Evolutionary conservation across 2,888 invertebrate species (phyloP).

Genomic region (Drosophila barbarae): DNA sequence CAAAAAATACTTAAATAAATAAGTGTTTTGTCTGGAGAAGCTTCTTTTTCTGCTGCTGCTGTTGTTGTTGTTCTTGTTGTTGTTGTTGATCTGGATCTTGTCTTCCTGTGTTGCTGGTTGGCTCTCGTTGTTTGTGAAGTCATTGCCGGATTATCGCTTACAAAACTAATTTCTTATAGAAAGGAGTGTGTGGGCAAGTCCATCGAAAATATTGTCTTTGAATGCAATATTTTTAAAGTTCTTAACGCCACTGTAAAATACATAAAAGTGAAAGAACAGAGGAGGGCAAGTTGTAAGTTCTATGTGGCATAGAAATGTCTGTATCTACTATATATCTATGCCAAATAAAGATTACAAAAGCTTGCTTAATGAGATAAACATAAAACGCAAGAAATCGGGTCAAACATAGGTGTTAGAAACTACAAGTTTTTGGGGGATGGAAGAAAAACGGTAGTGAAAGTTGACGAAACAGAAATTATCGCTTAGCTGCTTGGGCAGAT

Average conservation of each 20-base stretch:
- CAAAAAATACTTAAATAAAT: constrained; percentile 60
- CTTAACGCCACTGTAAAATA: constrained; percentile 43
- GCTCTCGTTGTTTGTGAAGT: constrained; percentile 29
- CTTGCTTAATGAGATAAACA: constrained; percentile 9
- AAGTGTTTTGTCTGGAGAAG: constrained; percentile 35
- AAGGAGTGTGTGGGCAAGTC: constrained; percentile 33
- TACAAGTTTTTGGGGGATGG: not conserved
- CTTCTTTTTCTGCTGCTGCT: constrained; percentile 14
- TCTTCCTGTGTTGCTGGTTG: constrained; percentile 36
- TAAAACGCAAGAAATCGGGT: constrained; percentile 23
- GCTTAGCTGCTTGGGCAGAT: constrained; percentile 16
- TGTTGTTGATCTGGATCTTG: constrained; percentile 11
- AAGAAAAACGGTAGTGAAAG: constrained; percentile 4
- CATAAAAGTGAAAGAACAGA: constrained; percentile 18
- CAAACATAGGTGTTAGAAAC: constrained; percentile 7
- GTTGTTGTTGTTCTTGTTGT: constrained; percentile 2
- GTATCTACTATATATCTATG: constrained; percentile 21
- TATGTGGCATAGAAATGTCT: constrained; percentile 49
- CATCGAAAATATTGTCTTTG: constrained; percentile 55
- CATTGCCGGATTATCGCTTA: constrained; percentile 51
- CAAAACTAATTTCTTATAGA: constrained; percentile 44
- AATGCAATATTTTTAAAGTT: constrained; percentile 59
- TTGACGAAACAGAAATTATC: constrained; percentile 22
- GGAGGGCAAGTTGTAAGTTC: constrained; percentile 52
- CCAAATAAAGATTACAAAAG: constrained; percentile 65